Evolutionary conservation across 2,888 invertebrate genomes (phyloP), one percentile per base, ranked within the genome.

Genomic region (Apocheima hispidaria): DNA sequence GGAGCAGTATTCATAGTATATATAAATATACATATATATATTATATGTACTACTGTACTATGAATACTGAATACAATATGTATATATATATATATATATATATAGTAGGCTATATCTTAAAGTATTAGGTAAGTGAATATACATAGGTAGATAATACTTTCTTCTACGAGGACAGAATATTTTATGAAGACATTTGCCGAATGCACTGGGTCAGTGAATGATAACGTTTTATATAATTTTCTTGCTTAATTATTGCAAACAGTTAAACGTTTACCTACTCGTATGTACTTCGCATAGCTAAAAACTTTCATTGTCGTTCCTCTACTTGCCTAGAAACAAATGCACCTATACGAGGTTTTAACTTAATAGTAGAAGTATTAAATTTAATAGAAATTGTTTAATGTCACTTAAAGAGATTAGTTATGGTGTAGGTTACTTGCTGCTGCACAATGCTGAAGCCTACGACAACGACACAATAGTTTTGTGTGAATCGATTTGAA

Each of bases 401-500:
- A 14, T 14, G 35, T 35, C 35, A 36, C 23, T 23, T 5, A 16
- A 33, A 50, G 7, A 36, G 28, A 38, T 28, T 16, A 28, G 50
- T 38, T 18, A 38, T 38, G 21, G 4, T 26, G 23, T 38, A 38
- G 12, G 14, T 38, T 21, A 14, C 14, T 7, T 41, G 26, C n/a
- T 26, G 26, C 26, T 38, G 16, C 26, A 48, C 23, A 33, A 46
- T 18, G 14, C 6, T 35, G 38, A 26, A 28, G 46, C 23, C 55
- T 55, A 56, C 48, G 48, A 48, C 48, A 30, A 48, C 35, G 26
- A 30, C 28, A 49, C 35, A 51, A 40, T 51, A 33, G 28, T 38
- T 28, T 23, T 21, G 41, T 57, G 41, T 26, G 23, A 35, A 36
- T 48, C 36, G 46, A 40, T 16, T 48, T 63, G 69, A 61, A 59